Evolutionary conservation across 92 coral and sea anemone species (phyloP).

Genomic region (Siderastrea siderea): DNA sequence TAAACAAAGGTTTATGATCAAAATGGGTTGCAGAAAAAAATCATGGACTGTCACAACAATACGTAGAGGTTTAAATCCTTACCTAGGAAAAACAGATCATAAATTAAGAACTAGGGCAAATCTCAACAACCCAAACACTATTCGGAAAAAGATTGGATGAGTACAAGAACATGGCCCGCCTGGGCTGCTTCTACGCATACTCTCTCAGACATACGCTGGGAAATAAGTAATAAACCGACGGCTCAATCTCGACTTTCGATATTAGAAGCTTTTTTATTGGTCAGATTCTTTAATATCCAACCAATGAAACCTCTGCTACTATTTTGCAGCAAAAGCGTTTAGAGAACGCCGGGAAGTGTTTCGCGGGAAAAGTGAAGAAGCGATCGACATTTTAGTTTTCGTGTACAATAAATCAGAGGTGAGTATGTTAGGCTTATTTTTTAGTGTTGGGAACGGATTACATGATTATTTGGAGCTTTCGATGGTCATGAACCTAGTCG

Average conservation of each 20-base stretch:
- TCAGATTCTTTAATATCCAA: not conserved
- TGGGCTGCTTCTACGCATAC: not conserved
- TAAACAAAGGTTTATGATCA: not conserved
- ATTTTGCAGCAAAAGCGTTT: constrained; percentile 4
- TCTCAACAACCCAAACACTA: not conserved
- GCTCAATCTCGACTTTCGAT: constrained; percentile 2
- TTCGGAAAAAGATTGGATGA: not conserved
- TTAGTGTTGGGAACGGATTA: too few relatives aligned
- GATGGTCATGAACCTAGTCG: too few relatives aligned
- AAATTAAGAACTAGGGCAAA: not conserved
- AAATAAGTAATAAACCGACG: not conserved
- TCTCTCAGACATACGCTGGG: constrained; percentile 5
- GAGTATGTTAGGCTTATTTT: too few relatives aligned
- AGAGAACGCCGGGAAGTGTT: constrained; percentile 21
- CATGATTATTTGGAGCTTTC: too few relatives aligned
- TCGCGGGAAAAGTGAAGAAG: constrained; percentile 89
- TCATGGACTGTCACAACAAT: not conserved
- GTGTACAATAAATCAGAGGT: not conserved
- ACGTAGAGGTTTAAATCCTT: not conserved
- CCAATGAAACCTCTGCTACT: constrained; percentile 67
- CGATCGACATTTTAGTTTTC: not conserved
- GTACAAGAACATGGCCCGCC: not conserved
- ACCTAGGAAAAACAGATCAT: constrained; percentile 14
- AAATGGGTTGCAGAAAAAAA: not conserved
- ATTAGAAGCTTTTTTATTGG: constrained; percentile 65